Conservation (phyloP, 2,888 invertebrate species). For the Brachynemurus nebulosus region DNA sequence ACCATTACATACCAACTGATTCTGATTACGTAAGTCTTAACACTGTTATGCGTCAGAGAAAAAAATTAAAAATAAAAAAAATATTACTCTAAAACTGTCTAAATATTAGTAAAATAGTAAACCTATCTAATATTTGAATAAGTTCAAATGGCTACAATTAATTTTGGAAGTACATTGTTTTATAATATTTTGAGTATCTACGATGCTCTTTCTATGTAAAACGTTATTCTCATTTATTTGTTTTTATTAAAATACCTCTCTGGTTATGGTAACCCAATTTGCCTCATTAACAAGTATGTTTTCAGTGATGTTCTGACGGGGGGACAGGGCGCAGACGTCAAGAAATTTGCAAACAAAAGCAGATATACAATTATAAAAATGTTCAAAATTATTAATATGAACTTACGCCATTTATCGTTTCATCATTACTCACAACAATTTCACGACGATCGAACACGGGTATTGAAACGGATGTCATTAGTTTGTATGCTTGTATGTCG, state of each 20-base stretch:
- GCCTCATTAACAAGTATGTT: constrained; percentile 90
- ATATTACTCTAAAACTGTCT: no score
- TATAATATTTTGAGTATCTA: no score
- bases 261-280: constrained; percentile 82
- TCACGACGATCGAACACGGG: constrained; percentile 83
- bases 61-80: no score
- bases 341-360: constrained; percentile 8
- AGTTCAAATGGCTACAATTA: no score
- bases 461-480: constrained; percentile 88
- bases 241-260: constrained; percentile 65
- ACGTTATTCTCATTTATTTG: background rate
- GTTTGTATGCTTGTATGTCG: constrained; percentile 52
- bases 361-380: constrained; percentile 5
- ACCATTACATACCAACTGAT: no score
- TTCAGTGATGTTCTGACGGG: constrained; percentile 83
- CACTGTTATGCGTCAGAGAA: no score
- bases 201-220: background rate
- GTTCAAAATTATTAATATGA: background rate
- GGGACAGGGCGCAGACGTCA: background rate
- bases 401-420: constrained; percentile 9
- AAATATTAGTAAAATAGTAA: no score
- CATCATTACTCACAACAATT: constrained; percentile 54
- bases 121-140: no score
- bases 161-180: background rate
- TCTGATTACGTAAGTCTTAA: no score